Conservation (phyloP, 2,888 invertebrate species). For the Acanthosepion esculentum region DNA sequence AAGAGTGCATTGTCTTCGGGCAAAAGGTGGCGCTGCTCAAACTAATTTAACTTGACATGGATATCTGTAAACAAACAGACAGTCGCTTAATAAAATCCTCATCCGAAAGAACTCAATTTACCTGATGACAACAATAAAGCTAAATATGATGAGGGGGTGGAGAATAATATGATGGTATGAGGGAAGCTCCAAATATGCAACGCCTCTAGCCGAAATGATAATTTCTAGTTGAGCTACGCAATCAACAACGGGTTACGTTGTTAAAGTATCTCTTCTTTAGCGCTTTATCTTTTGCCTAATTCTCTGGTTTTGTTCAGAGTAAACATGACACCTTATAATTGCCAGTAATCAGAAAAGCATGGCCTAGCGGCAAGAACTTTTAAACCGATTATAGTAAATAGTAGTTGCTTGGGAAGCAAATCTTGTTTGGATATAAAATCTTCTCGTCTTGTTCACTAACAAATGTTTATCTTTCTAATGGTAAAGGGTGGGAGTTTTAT, state of each 20-base stretch:
- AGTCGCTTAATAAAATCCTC: neutral
- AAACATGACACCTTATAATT: constrained; percentile 33
- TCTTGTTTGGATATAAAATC: neutral
- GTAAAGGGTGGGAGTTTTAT: neutral
- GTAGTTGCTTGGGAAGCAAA: neutral
- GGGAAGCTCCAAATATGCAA: neutral
- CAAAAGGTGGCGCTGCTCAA: neutral
- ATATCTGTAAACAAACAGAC: neutral
- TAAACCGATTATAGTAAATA: neutral
- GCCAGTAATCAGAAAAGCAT: neutral
- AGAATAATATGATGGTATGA: neutral
- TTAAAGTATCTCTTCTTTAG: neutral
- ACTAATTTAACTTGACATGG: neutral
- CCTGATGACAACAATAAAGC: neutral
- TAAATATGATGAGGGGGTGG: neutral
- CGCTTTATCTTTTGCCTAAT: neutral
- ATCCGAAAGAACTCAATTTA: neutral
- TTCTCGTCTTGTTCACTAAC: neutral
- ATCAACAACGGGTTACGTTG: neutral
- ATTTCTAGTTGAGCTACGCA: neutral
- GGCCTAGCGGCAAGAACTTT: neutral
- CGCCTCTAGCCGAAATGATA: neutral
- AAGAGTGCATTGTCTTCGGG: neutral
- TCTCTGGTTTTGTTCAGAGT: neutral
- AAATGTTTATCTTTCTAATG: neutral